phyloP scores from a whole-genome alignment of 2,113 vertebrate species.

The Axis porcinus region DNA sequence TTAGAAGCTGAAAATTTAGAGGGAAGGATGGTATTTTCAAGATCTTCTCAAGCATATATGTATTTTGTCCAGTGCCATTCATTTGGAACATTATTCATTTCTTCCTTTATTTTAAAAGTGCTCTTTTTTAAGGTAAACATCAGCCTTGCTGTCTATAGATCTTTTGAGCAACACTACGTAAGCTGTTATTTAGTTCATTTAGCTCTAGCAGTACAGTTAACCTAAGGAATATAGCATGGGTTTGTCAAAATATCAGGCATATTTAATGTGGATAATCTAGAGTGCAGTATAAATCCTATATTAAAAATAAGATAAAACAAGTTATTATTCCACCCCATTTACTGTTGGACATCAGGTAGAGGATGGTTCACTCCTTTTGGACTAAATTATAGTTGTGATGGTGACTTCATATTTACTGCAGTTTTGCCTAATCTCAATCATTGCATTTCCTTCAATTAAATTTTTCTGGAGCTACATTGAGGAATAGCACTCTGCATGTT shows the following conservation, averaged over 20 bases:
- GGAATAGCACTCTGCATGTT: constrained; percentile 57
- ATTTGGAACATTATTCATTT: background rate
- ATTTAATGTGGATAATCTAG: constrained; percentile 58
- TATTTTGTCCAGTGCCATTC: background rate
- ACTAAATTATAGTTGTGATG: background rate
- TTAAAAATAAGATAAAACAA: background rate
- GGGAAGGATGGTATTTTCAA: background rate
- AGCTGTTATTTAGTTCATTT: background rate
- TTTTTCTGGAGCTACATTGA: constrained; percentile 62
- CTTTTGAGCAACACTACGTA: constrained; percentile 59
- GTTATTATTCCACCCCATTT: background rate
- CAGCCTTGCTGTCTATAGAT: constrained; percentile 57
- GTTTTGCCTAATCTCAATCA: constrained; percentile 31
- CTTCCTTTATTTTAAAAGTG: constrained; percentile 55
- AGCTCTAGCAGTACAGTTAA: constrained; percentile 59
- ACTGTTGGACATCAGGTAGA: background rate
- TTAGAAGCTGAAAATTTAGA: background rate
- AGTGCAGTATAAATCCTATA: background rate
- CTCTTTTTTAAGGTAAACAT: constrained; percentile 55
- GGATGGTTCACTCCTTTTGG: background rate
- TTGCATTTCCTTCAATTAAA: constrained; percentile 41
- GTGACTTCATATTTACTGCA: background rate
- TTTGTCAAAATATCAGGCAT: background rate
- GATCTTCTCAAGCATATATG: background rate
- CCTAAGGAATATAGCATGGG: background rate